A percentile compares a stretch with the other conserved stretches of the same genome.
Evolutionary conservation across 2,113 vertebrate genomes (phyloP).

Genomic region (Brachionichthys hirsutus): DNA sequence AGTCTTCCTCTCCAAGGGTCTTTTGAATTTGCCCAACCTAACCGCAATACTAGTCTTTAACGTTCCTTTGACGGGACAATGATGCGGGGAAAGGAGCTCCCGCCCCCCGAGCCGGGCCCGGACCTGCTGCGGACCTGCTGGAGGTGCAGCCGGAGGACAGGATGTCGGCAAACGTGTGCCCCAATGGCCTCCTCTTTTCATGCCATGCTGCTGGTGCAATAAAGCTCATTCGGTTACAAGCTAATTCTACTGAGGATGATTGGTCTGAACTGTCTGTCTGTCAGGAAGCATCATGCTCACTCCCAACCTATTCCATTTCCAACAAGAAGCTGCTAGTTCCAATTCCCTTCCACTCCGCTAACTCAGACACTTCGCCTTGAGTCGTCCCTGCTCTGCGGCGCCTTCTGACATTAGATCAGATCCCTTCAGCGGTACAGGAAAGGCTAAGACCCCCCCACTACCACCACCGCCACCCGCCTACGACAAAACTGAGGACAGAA

Average conservation of each 20-base stretch:
- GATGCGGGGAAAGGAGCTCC: neutral
- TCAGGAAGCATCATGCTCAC: neutral
- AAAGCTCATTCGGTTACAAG: constrained; percentile 43
- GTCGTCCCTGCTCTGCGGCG: constrained; percentile 7
- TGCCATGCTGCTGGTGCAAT: constrained; percentile 51
- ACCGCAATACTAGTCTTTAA: neutral
- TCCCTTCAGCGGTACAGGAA: neutral
- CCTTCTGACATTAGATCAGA: constrained; percentile 15
- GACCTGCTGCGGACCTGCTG: constrained; percentile 13
- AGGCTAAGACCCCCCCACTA: no score
- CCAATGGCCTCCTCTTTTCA: constrained; percentile 42
- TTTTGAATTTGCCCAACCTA: neutral
- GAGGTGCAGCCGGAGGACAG: constrained; percentile 22
- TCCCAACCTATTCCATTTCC: neutral
- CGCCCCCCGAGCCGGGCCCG: constrained; percentile 10
- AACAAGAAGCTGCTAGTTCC: neutral
- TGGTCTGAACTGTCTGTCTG: constrained; percentile 20
- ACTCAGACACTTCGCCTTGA: neutral
- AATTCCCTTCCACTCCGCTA: neutral
- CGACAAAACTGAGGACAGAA: constrained; percentile 33
- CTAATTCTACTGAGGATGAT: constrained; percentile 49
- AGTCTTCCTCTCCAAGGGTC: neutral
- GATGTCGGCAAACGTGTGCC: constrained; percentile 41
- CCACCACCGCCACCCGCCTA: neutral
- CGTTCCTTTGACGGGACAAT: neutral